Base-by-base conservation (phyloP, 2,797 vertebrate genomes). In the Thaleichthys pacificus region DNA sequence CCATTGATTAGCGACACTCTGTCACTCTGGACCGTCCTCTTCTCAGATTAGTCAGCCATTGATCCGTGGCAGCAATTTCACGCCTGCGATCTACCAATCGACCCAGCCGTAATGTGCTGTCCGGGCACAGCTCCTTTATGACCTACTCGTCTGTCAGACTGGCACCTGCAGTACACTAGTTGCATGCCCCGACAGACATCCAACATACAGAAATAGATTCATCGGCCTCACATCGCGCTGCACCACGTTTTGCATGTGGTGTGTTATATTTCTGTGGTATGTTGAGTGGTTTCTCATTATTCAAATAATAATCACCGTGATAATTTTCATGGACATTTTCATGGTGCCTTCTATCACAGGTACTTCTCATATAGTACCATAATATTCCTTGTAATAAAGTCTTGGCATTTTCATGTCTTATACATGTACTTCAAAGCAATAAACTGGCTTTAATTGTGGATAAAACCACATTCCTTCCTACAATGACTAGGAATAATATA, bases 41-140 rank as follows among this genome's bases (percentile, higher is more conserved):
- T 82, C 85, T 88, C 89, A 92, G 90, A 93, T 95, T 93, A 94
- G 91, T 86, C 69, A 89, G 85, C 84, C 86, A 93, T 93, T 91
- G 92, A 92, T 95, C 89, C 90, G 91, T 92, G 91, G 86, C 90
- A 87, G 93, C 89, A 94, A 93, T 90, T 92, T 90, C 89, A 90
- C 82, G 86, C 87, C 80, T 70, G 77, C 51, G 71, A 85, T 85
- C 81, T 79, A 80, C 84, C 82, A 77, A 90, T 91, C 82, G 87
- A 90, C 86, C 84, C 2, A 68, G 82, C 75, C 76, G 73, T 86
- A 88, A 89, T 77, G 71, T 85, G 76, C 62, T 77, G 78, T 82
- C 75, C 78, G 71, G 82, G 82, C 68, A 3, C 42, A 75, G 75
- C 73, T 78, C 80, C 80, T 84, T 78, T 35, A 3, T 83, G 85